Percentiles rank a stretch among this genome's conserved stretches.
These are phyloP conservation scores for Enteromius mattozi DNA, from an alignment of 2,797 vertebrate species.

Conservation along the genomic window DNA sequence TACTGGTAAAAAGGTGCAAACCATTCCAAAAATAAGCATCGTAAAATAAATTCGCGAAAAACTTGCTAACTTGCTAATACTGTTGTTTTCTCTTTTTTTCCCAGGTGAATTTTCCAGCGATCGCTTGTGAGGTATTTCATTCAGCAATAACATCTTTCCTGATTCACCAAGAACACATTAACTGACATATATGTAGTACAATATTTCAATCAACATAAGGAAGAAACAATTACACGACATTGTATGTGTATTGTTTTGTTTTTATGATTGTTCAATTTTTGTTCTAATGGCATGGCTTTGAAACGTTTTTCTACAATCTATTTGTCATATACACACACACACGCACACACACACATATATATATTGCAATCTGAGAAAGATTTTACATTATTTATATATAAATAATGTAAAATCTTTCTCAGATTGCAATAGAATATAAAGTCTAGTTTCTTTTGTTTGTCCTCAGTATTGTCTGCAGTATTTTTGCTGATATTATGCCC, in stretches of 20 bases:
- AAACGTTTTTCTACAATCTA: not conserved
- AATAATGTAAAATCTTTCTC: not conserved
- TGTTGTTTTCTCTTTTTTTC: constrained; percentile 8
- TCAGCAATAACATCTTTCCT: not conserved
- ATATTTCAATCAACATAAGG: not conserved
- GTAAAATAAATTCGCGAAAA: not conserved
- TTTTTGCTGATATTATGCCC: constrained; percentile 25
- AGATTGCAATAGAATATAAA: not conserved
- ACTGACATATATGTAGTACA: not conserved
- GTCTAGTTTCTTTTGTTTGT: not conserved
- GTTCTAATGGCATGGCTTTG: not conserved
- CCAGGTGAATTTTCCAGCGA: constrained; percentile 31
- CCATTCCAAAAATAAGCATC: not conserved
- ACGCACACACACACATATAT: too few relatives aligned
- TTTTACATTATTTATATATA: too few relatives aligned
- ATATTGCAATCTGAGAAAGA: too few relatives aligned
- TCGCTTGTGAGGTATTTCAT: not conserved
- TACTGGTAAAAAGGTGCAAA: constrained; percentile 1
- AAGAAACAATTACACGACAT: constrained; percentile 7
- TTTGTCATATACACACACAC: not conserved
- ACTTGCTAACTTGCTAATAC: not conserved
- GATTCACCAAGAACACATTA: constrained; percentile 16
- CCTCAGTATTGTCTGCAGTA: constrained; percentile 10
- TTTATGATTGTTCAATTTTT: not conserved
- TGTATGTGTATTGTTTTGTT: not conserved